Evolutionary conservation across 2,797 vertebrate species (phyloP).

Genomic region (Centropyge bicolor): DNA sequence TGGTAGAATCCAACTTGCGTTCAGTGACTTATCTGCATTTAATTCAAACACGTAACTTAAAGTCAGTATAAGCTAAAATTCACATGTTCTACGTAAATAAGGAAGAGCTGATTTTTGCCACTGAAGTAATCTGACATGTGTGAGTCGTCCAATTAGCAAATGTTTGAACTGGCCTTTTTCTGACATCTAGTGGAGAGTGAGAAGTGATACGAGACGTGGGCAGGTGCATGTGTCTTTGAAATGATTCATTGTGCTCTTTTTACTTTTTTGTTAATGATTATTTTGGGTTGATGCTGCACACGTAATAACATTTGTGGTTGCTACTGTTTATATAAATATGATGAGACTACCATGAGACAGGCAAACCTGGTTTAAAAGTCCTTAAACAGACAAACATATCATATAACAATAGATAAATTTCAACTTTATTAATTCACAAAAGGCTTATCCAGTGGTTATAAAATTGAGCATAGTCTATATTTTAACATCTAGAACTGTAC

Average conservation of each 20-base stretch:
- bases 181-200: constrained; percentile 56
- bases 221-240: too few species aligned
- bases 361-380: not conserved
- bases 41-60: too few species aligned
- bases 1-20: too few species aligned
- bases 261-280: too few species aligned
- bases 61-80: too few species aligned
- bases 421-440: constrained; percentile 83
- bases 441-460: constrained; percentile 68
- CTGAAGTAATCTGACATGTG: not conserved
- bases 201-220: not conserved
- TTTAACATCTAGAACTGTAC: constrained; percentile 61
- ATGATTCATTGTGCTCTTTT: not conserved
- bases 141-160: not conserved
- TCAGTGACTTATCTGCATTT: too few species aligned
- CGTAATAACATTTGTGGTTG: not conserved
- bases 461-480: constrained; percentile 66
- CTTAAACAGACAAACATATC: constrained; percentile 9
- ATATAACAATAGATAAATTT: constrained; percentile 61
- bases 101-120: too few species aligned
- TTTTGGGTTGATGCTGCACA: not conserved
- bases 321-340: not conserved
- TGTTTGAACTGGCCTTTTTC: not conserved
- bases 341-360: not conserved
- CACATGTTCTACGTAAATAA: too few species aligned